These are phyloP conservation scores for Pituophis catenifer DNA, from an alignment of 2,113 vertebrate genomes.

Conservation along the genomic window DNA sequence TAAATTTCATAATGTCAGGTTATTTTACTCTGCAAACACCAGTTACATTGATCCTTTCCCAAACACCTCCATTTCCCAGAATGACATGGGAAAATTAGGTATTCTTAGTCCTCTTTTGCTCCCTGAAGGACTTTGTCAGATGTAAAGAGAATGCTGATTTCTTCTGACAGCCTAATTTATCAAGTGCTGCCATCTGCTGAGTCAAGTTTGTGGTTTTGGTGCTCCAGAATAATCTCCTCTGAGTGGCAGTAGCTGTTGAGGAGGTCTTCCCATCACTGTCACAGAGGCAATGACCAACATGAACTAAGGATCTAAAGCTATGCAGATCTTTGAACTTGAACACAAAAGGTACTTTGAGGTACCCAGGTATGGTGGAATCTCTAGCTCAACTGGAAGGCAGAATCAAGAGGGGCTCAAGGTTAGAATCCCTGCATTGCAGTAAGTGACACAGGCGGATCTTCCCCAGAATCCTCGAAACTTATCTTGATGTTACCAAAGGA, in stretches of 20 bases:
- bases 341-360: background rate
- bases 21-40: constrained; percentile 15
- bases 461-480: too few relatives aligned
- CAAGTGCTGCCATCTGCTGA: background rate
- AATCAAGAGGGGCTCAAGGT: background rate
- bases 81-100: background rate
- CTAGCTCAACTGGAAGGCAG: background rate
- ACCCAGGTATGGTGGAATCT: background rate
- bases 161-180: background rate
- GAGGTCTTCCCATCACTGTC: background rate
- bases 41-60: background rate
- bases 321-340: background rate
- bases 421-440: background rate
- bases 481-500: background rate
- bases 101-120: background rate
- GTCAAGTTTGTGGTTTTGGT: background rate
- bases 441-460: background rate
- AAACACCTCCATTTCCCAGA: constrained; percentile 1
- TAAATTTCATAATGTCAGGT: constrained; percentile 22
- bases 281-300: background rate
- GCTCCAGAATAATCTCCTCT: background rate
- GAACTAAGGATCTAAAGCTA: background rate
- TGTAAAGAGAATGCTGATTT: background rate
- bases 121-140: background rate
- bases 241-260: background rate